These are phyloP conservation scores for Operophtera brumata DNA, from an alignment of 2,888 invertebrate genomes.

Conservation along the genomic window DNA sequence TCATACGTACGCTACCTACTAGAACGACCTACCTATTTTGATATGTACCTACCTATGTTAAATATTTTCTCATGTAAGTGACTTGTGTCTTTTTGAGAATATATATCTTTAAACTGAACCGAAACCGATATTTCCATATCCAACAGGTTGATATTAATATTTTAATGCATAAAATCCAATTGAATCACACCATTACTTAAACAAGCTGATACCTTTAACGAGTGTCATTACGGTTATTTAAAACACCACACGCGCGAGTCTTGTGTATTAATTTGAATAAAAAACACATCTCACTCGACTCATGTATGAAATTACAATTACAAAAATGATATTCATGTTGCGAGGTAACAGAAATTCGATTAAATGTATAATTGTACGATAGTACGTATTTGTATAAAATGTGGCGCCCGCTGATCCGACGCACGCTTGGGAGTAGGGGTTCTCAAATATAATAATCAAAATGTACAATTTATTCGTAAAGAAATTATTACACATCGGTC, in stretches of 20 bases:
- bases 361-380: slow-evolving; percentile 3
- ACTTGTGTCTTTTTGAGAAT: too few relatives aligned
- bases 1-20: too few relatives aligned
- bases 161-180: slow-evolving; percentile 8
- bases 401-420: too few relatives aligned
- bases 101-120: too few relatives aligned
- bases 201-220: slow-evolving; percentile 7
- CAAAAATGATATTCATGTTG: slow-evolving; percentile 25
- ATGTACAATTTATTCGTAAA: too few relatives aligned
- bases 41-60: too few relatives aligned
- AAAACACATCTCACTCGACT: slow-evolving; percentile 26
- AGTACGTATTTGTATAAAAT: too few relatives aligned
- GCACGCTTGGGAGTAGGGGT: not conserved
- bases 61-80: too few relatives aligned
- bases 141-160: too few relatives aligned
- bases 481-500: too few relatives aligned
- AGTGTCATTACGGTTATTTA: slow-evolving; percentile 16
- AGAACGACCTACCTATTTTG: too few relatives aligned
- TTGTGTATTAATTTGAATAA: slow-evolving; percentile 31
- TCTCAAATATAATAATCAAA: not conserved
- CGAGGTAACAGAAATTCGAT: slow-evolving; percentile 9
- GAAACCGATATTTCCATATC: too few relatives aligned
- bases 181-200: slow-evolving; percentile 8
- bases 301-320: slow-evolving; percentile 37
- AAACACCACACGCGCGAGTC: slow-evolving; percentile 5